Evolutionary conservation across 2,797 vertebrate species (phyloP), one percentile per base, ranked within the genome.

Genomic region (Channallabes apus): DNA sequence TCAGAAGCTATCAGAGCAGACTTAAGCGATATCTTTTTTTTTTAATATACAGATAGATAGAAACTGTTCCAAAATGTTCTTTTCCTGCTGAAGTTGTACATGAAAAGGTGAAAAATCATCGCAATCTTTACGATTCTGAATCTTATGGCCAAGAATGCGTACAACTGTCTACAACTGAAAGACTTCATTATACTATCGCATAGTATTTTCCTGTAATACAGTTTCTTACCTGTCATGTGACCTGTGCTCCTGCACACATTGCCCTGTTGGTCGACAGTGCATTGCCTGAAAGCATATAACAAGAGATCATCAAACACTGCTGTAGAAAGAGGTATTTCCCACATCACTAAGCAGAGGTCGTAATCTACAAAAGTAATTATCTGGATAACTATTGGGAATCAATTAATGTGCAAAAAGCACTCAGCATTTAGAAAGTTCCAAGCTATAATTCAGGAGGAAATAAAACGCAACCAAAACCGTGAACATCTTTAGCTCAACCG

Each of bases 171-270:
- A 35, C 35, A 8, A 69, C 3, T 35, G 22, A 68, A 9, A 24
- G 69, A 4, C 8, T 18, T 38, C 3, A 35, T 71, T 2, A 29
- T 22, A 22, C 12, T 58, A 8, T 22, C 35, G 18, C 18, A 12
- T 6, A 14, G 20, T 29, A 56, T 76, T 58, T 38, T 59, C 32
- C 58, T 62, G 20, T 38, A 6, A 32, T 76, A 3, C 73, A 6
- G 22, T 59, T 18, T 73, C 29, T 88, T 90, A 94, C 95, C 95
- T 92, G 94, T 94, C 93, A 95, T 91, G 91, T 91, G 93, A 93
- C 91, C 89, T 87, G 92, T 81, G 88, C 24, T 91, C 80, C 93
- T 93, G 86, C 92, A 90, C 86, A 91, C 90, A 81, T 90, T 85
- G 38, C 92, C 89, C 84, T 93, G 91, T 84, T 59, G 82, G 68